A percentile compares a stretch with the other conserved stretches of the same genome.
phyloP scores from a whole-genome alignment of 1,140 invertebrate genomes.

The Brachystomella parvula region DNA sequence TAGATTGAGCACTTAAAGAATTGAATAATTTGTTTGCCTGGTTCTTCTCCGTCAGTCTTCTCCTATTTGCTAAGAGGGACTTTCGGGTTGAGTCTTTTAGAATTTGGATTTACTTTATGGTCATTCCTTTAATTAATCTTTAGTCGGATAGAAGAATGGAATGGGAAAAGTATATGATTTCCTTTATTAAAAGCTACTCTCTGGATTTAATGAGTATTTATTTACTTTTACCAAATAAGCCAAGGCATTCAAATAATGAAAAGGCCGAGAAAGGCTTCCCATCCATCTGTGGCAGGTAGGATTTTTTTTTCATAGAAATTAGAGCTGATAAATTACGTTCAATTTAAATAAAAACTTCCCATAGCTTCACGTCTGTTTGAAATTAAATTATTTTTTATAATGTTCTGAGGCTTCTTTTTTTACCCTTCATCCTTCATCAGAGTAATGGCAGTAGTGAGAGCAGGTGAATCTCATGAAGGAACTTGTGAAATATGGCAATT shows the following conservation, averaged over 20 bases:
- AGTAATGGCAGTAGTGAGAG: too few species aligned
- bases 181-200: not conserved
- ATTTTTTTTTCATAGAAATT: not conserved
- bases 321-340: constrained; percentile 4
- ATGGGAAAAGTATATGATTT: too few species aligned
- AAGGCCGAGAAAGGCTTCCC: not conserved
- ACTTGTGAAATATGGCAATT: not conserved
- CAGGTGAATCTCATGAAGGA: too few species aligned
- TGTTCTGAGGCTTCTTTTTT: too few species aligned
- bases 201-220: constrained; percentile 10
- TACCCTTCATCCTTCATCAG: too few species aligned
- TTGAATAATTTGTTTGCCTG: constrained; percentile 2
- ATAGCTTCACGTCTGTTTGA: not conserved
- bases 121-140: constrained; percentile 6
- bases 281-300: not conserved
- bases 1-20: constrained; percentile 5
- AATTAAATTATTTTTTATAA: too few species aligned
- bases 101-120: not conserved
- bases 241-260: not conserved
- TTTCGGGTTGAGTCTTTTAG: not conserved
- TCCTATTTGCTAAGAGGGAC: not conserved
- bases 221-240: constrained; percentile 7
- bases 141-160: not conserved
- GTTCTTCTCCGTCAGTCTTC: not conserved
- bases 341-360: not conserved